phyloP scores from a whole-genome alignment of 2,888 invertebrate species.

The Parnassius glacialis region DNA sequence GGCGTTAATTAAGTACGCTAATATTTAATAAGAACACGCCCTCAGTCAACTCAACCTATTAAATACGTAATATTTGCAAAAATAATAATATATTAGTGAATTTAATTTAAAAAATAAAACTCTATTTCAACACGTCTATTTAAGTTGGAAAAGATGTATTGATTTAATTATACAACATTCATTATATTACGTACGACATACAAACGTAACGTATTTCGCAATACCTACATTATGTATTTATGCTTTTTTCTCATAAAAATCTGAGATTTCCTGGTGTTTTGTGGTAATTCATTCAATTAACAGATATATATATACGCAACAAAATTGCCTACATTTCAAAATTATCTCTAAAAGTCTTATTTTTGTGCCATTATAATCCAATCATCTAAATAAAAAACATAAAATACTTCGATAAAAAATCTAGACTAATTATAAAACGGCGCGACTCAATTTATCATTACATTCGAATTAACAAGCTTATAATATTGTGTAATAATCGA shows the following conservation, averaged over 20 bases:
- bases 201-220: no score
- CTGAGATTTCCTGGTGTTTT: no score
- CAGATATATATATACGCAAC: neutral
- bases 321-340: conserved; percentile 9
- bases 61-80: conserved; percentile 43
- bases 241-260: no score
- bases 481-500: conserved; percentile 21
- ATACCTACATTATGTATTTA: no score
- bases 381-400: conserved; percentile 24
- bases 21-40: conserved; percentile 61
- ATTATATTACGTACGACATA: no score
- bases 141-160: no score
- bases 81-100: neutral
- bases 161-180: no score
- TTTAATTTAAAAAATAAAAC: no score
- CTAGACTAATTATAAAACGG: conserved; percentile 25
- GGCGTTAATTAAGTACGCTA: conserved; percentile 70
- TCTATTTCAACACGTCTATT: no score
- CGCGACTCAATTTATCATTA: conserved; percentile 22
- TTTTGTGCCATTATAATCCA: conserved; percentile 25
- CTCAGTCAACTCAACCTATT: conserved; percentile 43
- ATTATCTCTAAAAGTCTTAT: conserved; percentile 15
- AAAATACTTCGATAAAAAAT: conserved; percentile 25
- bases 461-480: conserved; percentile 21
- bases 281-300: neutral